These are phyloP conservation scores for Amphiprion percula DNA, from an alignment of 2,113 vertebrate species.

Conservation along the genomic window DNA sequence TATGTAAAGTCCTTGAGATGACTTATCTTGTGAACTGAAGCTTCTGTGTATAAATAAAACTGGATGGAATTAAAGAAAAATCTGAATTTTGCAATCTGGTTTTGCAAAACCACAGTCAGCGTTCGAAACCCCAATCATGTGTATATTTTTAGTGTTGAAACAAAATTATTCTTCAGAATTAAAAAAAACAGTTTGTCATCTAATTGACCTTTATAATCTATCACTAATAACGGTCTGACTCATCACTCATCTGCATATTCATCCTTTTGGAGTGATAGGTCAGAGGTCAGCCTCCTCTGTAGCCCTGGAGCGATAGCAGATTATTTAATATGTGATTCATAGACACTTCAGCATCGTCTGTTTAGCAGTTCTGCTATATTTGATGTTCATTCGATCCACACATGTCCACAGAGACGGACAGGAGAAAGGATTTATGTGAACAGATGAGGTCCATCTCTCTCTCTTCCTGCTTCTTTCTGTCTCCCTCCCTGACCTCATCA, in stretches of 20 bases:
- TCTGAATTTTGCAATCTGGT: too few relatives aligned
- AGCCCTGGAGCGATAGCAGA: neutral
- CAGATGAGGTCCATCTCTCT: conserved; percentile 7
- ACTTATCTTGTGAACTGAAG: too few relatives aligned
- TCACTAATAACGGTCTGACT: conserved; percentile 15
- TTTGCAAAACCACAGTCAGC: too few relatives aligned
- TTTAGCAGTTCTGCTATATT: neutral
- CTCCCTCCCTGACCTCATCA: conserved; percentile 16
- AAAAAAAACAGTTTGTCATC: neutral
- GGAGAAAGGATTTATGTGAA: conserved; percentile 5
- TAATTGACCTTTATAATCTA: conserved; percentile 9
- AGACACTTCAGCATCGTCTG: neutral
- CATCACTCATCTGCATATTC: conserved; percentile 23
- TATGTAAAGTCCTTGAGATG: too few relatives aligned
- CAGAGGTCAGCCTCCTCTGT: conserved; percentile 19
- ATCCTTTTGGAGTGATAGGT: conserved; percentile 16
- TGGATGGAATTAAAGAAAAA: too few relatives aligned
- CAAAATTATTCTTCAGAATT: neutral
- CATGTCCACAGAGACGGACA: neutral
- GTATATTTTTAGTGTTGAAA: neutral
- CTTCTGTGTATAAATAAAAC: too few relatives aligned
- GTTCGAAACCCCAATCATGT: neutral
- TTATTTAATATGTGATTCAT: conserved; percentile 9
- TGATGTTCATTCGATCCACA: conserved; percentile 3
- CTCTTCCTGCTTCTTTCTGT: conserved; percentile 1